Evolutionary conservation across 2,797 vertebrate species (phyloP).

Genomic region (Cottoperca gobio): DNA sequence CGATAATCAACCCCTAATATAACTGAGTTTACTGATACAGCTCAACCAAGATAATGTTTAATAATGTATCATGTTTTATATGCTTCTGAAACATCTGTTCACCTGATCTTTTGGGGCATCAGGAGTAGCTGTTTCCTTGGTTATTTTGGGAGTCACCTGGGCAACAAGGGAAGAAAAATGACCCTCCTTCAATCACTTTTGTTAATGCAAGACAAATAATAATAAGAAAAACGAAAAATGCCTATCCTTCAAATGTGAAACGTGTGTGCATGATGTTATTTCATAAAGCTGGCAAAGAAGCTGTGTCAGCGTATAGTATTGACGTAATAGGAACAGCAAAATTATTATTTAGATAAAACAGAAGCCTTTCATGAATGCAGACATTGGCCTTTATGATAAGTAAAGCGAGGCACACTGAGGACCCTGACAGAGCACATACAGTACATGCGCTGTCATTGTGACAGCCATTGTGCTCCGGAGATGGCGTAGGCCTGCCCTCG

Average conservation of each 20-base stretch:
- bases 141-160: slow-evolving; percentile 91
- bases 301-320: slow-evolving; percentile 20
- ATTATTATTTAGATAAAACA: slow-evolving; percentile 58
- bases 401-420: slow-evolving; percentile 73
- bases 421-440: slow-evolving; percentile 76
- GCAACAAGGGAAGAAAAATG: slow-evolving; percentile 54
- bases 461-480: slow-evolving; percentile 84
- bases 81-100: slow-evolving; percentile 55
- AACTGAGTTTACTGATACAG: slow-evolving; percentile 5
- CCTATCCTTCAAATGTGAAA: not conserved
- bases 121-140: slow-evolving; percentile 85
- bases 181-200: slow-evolving; percentile 4
- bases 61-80: not conserved
- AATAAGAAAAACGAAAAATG: not conserved
- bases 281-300: not conserved
- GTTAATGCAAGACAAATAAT: not conserved
- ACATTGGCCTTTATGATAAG: slow-evolving; percentile 66
- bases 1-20: not conserved
- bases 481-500: slow-evolving; percentile 88
- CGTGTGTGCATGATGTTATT: not conserved
- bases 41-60: slow-evolving; percentile 12
- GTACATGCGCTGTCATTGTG: slow-evolving; percentile 82
- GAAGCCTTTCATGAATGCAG: slow-evolving; percentile 65
- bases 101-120: slow-evolving; percentile 92
- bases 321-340: slow-evolving; percentile 46